Conservation (phyloP, 2,888 invertebrate genomes). For the Drosophila paranaensis region DNA sequence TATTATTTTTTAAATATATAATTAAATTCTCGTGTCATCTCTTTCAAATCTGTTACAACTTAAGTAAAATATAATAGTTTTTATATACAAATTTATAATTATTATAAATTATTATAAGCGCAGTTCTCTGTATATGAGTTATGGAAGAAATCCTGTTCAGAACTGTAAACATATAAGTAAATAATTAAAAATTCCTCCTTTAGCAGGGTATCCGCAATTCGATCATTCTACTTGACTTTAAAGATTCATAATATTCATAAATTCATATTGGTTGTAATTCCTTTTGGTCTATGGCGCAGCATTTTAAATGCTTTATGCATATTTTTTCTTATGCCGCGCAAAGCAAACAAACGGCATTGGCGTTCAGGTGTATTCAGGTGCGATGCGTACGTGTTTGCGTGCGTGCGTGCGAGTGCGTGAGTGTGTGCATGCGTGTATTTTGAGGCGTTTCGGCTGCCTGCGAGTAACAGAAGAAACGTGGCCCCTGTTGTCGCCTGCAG, state of each 20-base stretch:
- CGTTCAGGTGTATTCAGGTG: slow-evolving; percentile 31
- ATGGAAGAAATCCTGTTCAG: too few species aligned
- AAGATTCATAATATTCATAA: background rate
- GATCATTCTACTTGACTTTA: background rate
- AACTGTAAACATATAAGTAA: too few species aligned
- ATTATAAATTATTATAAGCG: too few species aligned
- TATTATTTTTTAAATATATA: too few species aligned
- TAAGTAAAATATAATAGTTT: too few species aligned
- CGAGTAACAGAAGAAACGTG: slow-evolving; percentile 34
- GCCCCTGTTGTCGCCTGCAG: slow-evolving; percentile 40
- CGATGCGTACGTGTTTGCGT: slow-evolving; percentile 16
- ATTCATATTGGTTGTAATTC: background rate
- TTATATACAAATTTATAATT: too few species aligned
- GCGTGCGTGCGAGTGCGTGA: slow-evolving; percentile 1
- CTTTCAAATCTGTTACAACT: too few species aligned
- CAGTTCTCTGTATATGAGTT: too few species aligned
- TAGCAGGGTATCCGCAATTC: background rate
- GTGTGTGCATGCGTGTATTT: slow-evolving; percentile 27
- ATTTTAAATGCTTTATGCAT: background rate
- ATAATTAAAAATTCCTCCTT: too few species aligned
- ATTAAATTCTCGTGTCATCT: too few species aligned
- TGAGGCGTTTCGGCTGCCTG: slow-evolving; percentile 28
- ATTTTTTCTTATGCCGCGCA: slow-evolving; percentile 9
- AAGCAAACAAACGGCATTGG: slow-evolving; percentile 12
- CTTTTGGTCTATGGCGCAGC: background rate